Conservation (phyloP, 2,113 vertebrate genomes). For the Colius striatus region DNA sequence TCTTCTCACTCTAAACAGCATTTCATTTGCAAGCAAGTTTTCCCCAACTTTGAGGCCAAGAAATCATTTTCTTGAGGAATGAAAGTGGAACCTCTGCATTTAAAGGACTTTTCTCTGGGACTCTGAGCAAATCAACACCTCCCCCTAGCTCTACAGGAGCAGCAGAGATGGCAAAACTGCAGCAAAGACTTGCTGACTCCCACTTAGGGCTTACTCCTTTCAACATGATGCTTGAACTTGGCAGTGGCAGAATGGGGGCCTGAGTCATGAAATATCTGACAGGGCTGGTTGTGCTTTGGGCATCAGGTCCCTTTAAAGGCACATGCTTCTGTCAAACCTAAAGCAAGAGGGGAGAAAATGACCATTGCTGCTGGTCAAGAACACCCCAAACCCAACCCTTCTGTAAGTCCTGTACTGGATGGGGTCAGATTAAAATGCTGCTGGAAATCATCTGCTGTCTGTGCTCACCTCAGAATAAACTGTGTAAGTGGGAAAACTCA, state of each 20-base stretch:
- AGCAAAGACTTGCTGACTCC: background rate
- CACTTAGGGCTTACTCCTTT: background rate
- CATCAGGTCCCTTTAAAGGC: background rate
- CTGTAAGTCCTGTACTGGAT: background rate
- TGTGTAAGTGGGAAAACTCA: fast-evolving
- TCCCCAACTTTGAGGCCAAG: background rate
- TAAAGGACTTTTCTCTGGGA: background rate
- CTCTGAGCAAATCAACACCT: background rate
- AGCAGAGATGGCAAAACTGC: background rate
- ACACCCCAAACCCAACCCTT: too few relatives aligned
- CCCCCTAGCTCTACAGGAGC: background rate
- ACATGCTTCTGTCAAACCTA: background rate
- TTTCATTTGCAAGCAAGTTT: background rate
- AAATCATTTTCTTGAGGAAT: background rate
- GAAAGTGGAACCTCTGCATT: background rate
- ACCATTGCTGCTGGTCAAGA: background rate
- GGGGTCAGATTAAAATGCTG: fast-evolving
- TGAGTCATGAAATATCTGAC: background rate
- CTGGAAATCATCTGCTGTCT: background rate
- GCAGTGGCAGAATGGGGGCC: background rate
- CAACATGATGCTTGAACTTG: background rate
- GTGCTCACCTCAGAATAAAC: background rate
- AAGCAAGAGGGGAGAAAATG: background rate
- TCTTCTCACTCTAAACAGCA: background rate
- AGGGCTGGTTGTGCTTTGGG: background rate